These are phyloP conservation scores for Meghimatium bilineatum DNA, from an alignment of 2,888 invertebrate species.

Conservation along the genomic window DNA sequence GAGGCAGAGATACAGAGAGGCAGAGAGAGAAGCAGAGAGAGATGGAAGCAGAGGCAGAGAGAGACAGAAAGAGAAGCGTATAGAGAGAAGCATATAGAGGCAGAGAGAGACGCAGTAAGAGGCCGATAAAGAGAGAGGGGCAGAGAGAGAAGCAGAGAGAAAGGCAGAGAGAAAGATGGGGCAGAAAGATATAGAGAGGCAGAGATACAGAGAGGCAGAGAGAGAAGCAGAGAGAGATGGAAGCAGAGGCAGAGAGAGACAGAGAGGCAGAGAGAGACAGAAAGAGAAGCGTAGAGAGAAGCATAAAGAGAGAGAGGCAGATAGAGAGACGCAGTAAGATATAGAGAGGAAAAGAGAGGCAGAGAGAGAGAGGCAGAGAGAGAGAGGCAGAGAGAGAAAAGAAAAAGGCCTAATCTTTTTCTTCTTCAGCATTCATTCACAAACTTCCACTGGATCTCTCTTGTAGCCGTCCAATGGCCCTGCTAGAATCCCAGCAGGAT, in stretches of 20 bases:
- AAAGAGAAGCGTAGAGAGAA: neutral
- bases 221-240: neutral
- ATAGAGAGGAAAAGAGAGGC: neutral
- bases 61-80: neutral
- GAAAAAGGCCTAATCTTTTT: neutral
- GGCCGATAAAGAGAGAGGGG: neutral
- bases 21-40: neutral
- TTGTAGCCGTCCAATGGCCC: too few species aligned
- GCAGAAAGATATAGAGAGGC: too few species aligned
- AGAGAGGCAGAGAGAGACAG: neutral
- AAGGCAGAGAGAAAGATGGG: neutral
- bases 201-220: slow-evolving; percentile 2
- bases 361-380: neutral
- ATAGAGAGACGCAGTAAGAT: neutral
- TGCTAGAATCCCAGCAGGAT: too few species aligned
- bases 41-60: neutral
- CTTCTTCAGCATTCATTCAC: too few species aligned
- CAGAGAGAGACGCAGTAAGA: neutral
- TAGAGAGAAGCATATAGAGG: neutral
- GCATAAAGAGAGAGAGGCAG: neutral
- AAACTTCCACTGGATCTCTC: too few species aligned
- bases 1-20: neutral
- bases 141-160: neutral
- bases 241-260: neutral
- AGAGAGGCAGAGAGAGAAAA: neutral